These are phyloP conservation scores for Xenopus tropicalis DNA, from an alignment of 2,113 vertebrate species.

Conservation along the genomic window UCB_Xtro_10.0 CM004450.2:103344001-103344500, in stretches of 20 bases:
- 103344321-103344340: not conserved
- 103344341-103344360: constrained; percentile 5
- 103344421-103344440: not conserved
- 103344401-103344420: not conserved
- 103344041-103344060: too few species aligned
- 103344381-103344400: not conserved
- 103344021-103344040: too few species aligned
- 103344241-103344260: constrained; percentile 4
- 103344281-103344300: constrained; percentile 20
- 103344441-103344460: constrained; percentile 9
- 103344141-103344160: too few species aligned
- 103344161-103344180: too few species aligned
- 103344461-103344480: not conserved
- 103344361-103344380: constrained; percentile 9
- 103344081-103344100: too few species aligned
- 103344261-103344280: constrained; percentile 7
- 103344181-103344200: not conserved
- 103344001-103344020: too few species aligned
- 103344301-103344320: constrained; percentile 14
- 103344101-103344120: too few species aligned
- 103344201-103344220: constrained; percentile 16
- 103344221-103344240: not conserved
- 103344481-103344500: not conserved
- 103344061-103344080: too few species aligned
- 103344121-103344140: too few species aligned